These are phyloP conservation scores for Psilopsiagon aymara DNA, from an alignment of 2,113 vertebrate species.

Conservation along the genomic window DNA sequence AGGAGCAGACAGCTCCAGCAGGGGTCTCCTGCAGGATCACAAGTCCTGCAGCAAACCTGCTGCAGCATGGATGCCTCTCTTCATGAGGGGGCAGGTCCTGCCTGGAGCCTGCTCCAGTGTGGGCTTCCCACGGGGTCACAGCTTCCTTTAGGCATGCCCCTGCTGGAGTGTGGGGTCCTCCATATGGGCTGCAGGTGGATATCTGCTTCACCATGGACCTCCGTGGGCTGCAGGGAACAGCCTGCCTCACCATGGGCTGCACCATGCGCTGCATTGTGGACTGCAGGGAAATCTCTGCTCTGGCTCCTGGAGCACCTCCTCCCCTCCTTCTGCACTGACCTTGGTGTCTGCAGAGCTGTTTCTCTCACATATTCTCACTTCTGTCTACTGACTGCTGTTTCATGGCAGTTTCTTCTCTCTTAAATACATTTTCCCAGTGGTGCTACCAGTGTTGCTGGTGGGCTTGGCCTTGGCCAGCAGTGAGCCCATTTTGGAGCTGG, in stretches of 20 bases:
- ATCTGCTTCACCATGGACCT: neutral
- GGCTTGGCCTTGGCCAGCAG: neutral
- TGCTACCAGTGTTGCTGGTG: accelerated
- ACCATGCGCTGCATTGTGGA: accelerated
- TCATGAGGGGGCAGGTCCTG: accelerated
- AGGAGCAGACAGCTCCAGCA: neutral
- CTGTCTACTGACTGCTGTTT: neutral
- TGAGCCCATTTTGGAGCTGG: neutral
- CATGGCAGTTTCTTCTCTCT: neutral
- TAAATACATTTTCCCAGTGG: neutral
- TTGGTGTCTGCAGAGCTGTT: neutral
- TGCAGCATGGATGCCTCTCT: accelerated
- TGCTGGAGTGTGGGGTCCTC: neutral
- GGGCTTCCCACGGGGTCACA: accelerated
- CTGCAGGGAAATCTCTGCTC: neutral
- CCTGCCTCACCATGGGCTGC: neutral
- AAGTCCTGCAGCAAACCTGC: no score
- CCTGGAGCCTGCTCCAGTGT: neutral
- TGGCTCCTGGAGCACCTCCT: accelerated
- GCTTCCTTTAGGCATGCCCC: neutral
- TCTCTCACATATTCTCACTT: neutral
- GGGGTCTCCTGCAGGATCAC: no score
- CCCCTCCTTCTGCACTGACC: neutral
- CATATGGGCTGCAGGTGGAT: neutral
- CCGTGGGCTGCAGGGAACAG: neutral